phyloP scores from a whole-genome alignment of 2,888 invertebrate species.

The Nomada flava region DNA sequence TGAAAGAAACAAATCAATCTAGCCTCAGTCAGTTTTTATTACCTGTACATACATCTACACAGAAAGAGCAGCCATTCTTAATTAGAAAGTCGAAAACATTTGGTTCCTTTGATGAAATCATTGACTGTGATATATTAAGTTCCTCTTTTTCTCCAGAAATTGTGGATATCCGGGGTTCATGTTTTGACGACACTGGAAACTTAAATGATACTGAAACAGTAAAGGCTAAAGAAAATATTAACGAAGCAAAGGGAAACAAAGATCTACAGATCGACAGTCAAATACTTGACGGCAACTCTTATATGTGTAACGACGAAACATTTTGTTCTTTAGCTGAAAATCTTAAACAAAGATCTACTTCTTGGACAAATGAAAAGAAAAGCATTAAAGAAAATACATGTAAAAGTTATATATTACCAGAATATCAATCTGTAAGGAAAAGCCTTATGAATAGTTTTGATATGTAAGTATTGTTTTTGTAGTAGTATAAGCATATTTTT shows the following conservation, averaged over 20 bases:
- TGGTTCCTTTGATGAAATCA: not conserved
- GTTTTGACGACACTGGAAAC: not conserved
- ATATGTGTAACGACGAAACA: conserved; percentile 44
- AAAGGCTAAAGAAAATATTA: not conserved
- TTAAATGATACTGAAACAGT: not conserved
- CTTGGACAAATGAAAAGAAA: not conserved
- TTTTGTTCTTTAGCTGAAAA: conserved; percentile 37
- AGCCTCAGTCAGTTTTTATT: not conserved
- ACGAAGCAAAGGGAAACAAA: not conserved
- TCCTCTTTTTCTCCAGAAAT: not conserved
- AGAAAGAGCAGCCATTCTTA: not conserved
- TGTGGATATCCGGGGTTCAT: not conserved
- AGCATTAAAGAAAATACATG: not conserved
- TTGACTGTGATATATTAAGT: not conserved
- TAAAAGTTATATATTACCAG: not conserved
- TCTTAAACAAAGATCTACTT: conserved; percentile 2
- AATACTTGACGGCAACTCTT: not conserved
- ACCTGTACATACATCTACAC: not conserved
- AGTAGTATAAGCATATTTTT: conserved; percentile 1
- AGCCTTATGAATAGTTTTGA: conserved; percentile 37
- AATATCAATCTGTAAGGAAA: conserved; percentile 23
- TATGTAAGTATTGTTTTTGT: conserved; percentile 41
- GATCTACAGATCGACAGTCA: not conserved
- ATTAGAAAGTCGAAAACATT: conserved; percentile 6
- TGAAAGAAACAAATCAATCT: not conserved